A percentile compares a stretch with the other conserved stretches of the same genome.
phyloP scores from a whole-genome alignment of 2,888 invertebrate species.

The Maniola hyperantus region DNA sequence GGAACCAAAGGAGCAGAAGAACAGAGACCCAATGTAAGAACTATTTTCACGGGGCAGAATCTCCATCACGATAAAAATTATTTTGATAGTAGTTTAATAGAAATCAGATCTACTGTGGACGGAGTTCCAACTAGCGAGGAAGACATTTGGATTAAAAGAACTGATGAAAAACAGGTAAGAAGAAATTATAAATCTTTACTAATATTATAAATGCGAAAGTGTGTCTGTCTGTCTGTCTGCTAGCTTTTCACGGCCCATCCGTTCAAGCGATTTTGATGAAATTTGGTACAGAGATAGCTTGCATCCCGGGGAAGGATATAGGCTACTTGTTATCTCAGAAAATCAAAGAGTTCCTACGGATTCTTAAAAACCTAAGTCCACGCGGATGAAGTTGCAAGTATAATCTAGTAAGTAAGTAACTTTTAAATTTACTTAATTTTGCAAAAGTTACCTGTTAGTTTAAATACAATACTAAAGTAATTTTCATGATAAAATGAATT shows the following conservation, averaged over 20 bases:
- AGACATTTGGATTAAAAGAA: constrained; percentile 88
- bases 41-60: constrained; percentile 82
- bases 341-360: too few relatives aligned
- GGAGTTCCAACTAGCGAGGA: constrained; percentile 84
- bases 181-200: constrained; percentile 15
- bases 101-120: constrained; percentile 89
- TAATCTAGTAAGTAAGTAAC: too few relatives aligned
- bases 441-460: neutral
- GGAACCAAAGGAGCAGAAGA: constrained; percentile 83
- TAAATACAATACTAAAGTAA: neutral
- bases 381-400: too few relatives aligned
- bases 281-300: too few relatives aligned
- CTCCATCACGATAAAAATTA: constrained; percentile 89
- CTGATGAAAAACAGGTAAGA: constrained; percentile 83
- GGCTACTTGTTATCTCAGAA: too few relatives aligned
- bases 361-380: too few relatives aligned
- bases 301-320: too few relatives aligned
- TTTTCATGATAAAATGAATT: neutral
- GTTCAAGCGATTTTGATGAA: too few relatives aligned
- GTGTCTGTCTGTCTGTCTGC: too few relatives aligned
- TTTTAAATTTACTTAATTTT: neutral
- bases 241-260: too few relatives aligned
- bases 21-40: constrained; percentile 83
- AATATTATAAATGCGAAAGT: too few relatives aligned
- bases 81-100: constrained; percentile 91